phyloP scores from a whole-genome alignment of 2,797 vertebrate genomes.

The Protosalanx chinensis region DNA sequence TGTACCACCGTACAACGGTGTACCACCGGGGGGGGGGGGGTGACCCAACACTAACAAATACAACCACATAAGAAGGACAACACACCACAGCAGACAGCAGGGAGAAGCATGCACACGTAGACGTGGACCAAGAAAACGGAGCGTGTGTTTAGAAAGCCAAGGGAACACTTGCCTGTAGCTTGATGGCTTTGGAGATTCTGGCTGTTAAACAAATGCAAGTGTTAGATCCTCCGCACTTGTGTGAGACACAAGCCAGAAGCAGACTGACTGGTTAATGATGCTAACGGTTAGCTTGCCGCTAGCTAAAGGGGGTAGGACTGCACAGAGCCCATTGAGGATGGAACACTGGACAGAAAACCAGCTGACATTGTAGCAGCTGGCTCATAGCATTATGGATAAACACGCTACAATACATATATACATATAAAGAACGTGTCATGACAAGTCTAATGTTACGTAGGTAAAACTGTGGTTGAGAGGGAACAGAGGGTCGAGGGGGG shows the following conservation, averaged over 20 bases:
- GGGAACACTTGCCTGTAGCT: slow-evolving; percentile 89
- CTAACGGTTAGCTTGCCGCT: slow-evolving; percentile 16
- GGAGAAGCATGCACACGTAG: slow-evolving; percentile 38
- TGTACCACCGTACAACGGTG: too few relatives aligned
- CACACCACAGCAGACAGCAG: slow-evolving; percentile 29
- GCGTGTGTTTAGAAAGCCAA: slow-evolving; percentile 44
- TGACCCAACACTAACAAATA: slow-evolving; percentile 59
- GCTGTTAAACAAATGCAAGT: slow-evolving; percentile 87
- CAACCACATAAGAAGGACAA: slow-evolving; percentile 28
- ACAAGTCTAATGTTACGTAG: neutral
- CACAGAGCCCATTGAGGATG: too few relatives aligned
- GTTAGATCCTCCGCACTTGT: slow-evolving; percentile 72
- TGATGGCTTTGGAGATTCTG: slow-evolving; percentile 91
- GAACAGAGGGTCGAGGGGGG: neutral
- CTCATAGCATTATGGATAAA: slow-evolving; percentile 1
- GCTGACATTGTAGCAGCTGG: neutral
- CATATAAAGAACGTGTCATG: neutral
- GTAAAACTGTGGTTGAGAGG: neutral
- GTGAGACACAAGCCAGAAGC: slow-evolving; percentile 55
- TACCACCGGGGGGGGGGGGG: slow-evolving; percentile 29
- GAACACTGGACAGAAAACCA: too few relatives aligned
- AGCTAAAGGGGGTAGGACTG: neutral
- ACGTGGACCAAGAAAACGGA: slow-evolving; percentile 22
- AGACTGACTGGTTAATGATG: slow-evolving; percentile 5
- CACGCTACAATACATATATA: neutral